Base-by-base conservation (phyloP, 2,113 vertebrate genomes). In the Scartelaos histophorus region DNA sequence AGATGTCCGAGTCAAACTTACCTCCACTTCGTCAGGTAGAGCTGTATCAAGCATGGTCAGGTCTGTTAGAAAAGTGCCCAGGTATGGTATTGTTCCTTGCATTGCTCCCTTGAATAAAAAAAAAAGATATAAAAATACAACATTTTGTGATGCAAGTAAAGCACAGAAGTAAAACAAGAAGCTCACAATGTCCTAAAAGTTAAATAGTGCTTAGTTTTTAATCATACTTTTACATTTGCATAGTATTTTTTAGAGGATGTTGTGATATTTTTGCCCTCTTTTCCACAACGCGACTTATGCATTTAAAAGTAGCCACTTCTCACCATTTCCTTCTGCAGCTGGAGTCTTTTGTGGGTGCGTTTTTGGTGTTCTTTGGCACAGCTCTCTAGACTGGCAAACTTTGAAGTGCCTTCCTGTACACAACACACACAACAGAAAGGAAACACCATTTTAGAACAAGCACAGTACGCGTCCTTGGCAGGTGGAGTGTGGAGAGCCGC, bases 341-440 rank as follows among this genome's bases (percentile, higher is more conserved):
- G 95, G 1, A 98, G 93, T 70, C 95, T 91, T 78, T 96, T 95
- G 90, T 97, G 96, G 2, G 95, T 96, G 74, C 94, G 95, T 73
- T 97, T 98, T 92, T 98, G 96, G 80, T 97, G 97, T 84, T 99
- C 97, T 70, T 97, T 99, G 88, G 95, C 95, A 2, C 93, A 94
- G 76, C 95, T 96, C 81, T 98, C 96, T 82, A 96, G 82, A 84
- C 95, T 98, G 0, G 97, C 97, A 91, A 97, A 98, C 90, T 98
- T 99, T 67, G 97, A 98, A 58, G 96, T 98, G 74, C 95, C 96
- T 92, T 98, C 97, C 97, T 99, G 89, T 34, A 38, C 73, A 75
- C 73, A 75, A 54, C 21, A 66, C 72, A 71, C 5, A 70, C 49
- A 79, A 58, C 25, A 70, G 64, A 58, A 5, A 68, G 46, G 13